Evolutionary conservation across 2,888 invertebrate genomes (phyloP), one percentile per base, ranked within the genome.

Genomic region (Scaptomyza polygonia): DNA sequence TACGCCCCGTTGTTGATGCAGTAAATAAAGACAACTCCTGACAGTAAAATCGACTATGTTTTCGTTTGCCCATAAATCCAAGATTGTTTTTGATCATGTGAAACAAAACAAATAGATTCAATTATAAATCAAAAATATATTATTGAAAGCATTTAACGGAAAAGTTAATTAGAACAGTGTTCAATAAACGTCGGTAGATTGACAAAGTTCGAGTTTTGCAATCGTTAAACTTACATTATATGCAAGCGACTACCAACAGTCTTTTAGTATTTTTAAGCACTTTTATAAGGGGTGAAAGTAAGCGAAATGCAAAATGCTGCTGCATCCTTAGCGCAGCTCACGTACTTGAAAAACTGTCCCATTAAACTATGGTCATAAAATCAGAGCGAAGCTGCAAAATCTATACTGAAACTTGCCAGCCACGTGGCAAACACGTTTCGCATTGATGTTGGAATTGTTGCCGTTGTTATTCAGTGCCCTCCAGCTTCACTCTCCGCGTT

Each of bases 351-450:
- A 58, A 64, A 67, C 55, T 51, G 64, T 54, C 30, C 62, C 79
- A 75, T 72, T 78, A 40, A 65, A 78, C 72, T 62, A 66, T 64
- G 39, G 63, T 62, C 78, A 67, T 82, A 79, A 82, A 80, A 85
- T 85, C 86, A 66, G 61, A 58, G 55, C 34, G 47, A 62, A 59
- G 53, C 54, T 49, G 57, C 34, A 43, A 57, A 52, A 47, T 65
- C 51, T 62, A 16, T 30, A 52, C 34, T 45, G 34, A n/a, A 70
- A 53, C 14, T 61, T 53, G 42, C 44, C 11, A 44, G 56, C 51
- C 66, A 45, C 64, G 66, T 57, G 79, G 69, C 69, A 56, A 79
- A 80, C 86, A 83, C 80, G 84, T 83, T 66, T 62, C 70, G 61
- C 77, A 86, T 72, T 69, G 61, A 58, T 72, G 79, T 49, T 61